Conservation (phyloP, 2,888 invertebrate genomes). For the Drosophila neutralis region DNA sequence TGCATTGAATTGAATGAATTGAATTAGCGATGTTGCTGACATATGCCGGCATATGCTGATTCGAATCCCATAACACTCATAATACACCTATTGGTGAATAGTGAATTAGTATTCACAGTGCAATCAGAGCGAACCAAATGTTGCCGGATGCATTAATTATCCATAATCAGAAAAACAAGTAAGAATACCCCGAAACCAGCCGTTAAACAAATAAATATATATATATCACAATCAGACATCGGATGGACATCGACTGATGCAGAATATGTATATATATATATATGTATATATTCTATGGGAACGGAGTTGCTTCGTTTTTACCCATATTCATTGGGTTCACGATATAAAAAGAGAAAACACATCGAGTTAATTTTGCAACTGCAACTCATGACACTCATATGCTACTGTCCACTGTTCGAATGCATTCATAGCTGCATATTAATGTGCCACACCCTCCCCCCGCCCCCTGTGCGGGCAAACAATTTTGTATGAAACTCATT, state of each 20-base stretch:
- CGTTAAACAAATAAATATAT: not conserved
- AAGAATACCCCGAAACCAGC: not conserved
- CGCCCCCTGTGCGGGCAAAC: not conserved
- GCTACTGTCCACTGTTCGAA: conserved; percentile 21
- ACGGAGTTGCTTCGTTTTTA: not conserved
- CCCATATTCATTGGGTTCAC: not conserved
- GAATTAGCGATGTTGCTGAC: not conserved
- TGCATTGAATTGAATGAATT: not conserved
- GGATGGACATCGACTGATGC: not conserved
- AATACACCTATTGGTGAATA: conserved; percentile 6
- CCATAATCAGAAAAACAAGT: not conserved
- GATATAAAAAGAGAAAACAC: not conserved
- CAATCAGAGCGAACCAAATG: conserved; percentile 20
- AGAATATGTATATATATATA: not conserved
- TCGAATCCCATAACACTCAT: not conserved
- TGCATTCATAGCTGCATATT: conserved; percentile 47
- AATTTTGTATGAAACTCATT: conserved; percentile 66
- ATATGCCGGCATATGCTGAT: not conserved
- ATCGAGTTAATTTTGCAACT: conserved; percentile 1
- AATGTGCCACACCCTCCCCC: conserved; percentile 39
- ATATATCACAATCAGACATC: not conserved
- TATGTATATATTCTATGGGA: not conserved
- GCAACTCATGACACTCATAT: conserved; percentile 19
- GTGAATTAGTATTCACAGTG: conserved; percentile 25
- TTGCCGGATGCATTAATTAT: not conserved